Percentiles rank a stretch among this genome's conserved stretches.
phyloP scores from a whole-genome alignment of 1,140 invertebrate genomes.

The Cyclina sinensis region DNA sequence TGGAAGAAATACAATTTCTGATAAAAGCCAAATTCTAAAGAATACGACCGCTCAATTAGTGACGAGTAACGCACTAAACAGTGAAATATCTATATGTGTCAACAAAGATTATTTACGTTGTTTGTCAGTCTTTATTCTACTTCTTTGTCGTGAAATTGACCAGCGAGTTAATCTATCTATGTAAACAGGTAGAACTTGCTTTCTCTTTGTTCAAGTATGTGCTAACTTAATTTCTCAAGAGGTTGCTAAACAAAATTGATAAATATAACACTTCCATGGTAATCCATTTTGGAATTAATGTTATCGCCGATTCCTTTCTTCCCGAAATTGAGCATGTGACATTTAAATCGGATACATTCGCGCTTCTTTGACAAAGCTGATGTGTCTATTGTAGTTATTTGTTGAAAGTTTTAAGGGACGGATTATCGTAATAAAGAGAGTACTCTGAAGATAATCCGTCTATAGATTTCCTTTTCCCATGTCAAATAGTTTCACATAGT shows the following conservation, averaged over 20 bases:
- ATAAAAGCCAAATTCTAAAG: not conserved
- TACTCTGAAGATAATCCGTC: conserved; percentile 9
- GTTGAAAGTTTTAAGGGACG: not conserved
- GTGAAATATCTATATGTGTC: conserved; percentile 1
- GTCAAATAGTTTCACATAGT: conserved; percentile 11
- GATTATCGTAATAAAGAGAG: not conserved
- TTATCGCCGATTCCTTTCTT: conserved; percentile 2
- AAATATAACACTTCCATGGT: conserved; percentile 15
- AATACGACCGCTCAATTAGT: not conserved
- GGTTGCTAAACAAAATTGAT: conserved; percentile 23
- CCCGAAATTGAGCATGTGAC: not conserved
- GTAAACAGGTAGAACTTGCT: not conserved
- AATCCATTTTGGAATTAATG: conserved; percentile 36
- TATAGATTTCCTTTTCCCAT: not conserved
- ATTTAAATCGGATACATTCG: conserved; percentile 15
- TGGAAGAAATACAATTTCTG: conserved; percentile 11
- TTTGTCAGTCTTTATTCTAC: not conserved
- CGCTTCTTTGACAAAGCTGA: not conserved
- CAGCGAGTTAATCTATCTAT: not conserved
- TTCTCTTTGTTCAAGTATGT: not conserved
- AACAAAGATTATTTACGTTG: not conserved
- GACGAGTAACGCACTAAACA: not conserved
- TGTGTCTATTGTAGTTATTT: not conserved
- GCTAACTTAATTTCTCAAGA: conserved; percentile 25
- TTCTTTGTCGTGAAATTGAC: conserved; percentile 4